Percentiles rank a stretch among this genome's conserved stretches.
Evolutionary conservation across 1,140 invertebrate species (phyloP).

Genomic region (Drosophila sechellia): DNA sequence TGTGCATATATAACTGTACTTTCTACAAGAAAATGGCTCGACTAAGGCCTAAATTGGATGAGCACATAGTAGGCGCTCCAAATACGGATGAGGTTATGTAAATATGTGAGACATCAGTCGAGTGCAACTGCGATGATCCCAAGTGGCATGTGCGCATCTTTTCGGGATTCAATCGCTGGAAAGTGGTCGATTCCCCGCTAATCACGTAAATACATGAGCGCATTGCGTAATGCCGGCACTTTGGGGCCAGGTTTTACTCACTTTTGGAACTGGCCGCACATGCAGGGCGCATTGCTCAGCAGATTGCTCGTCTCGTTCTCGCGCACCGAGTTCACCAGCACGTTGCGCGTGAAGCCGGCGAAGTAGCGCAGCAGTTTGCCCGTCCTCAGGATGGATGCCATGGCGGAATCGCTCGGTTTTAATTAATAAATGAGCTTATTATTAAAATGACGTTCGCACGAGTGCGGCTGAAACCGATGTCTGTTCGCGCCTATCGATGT

Average conservation of each 20-base stretch:
- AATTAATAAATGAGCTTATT: conserved; percentile 55
- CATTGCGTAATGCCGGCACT: conserved; percentile 73
- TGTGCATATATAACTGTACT: no score
- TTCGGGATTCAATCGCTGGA: neutral
- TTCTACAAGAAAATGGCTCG: no score
- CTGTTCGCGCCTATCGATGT: neutral
- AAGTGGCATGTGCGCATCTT: no score
- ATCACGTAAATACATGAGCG: conserved; percentile 16
- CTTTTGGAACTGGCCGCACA: conserved; percentile 85
- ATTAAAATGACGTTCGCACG: conserved; percentile 27
- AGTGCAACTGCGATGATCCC: no score
- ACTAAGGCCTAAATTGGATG: neutral
- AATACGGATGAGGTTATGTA: conserved; percentile 56
- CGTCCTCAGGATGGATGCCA: conserved; percentile 88
- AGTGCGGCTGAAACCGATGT: conserved; percentile 11
- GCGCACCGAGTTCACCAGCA: conserved; percentile 87
- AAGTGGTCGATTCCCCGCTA: neutral
- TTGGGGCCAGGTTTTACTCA: conserved; percentile 64
- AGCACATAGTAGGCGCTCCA: neutral
- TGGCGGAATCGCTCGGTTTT: conserved; percentile 64
- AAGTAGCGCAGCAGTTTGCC: conserved; percentile 89
- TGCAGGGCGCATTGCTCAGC: conserved; percentile 84
- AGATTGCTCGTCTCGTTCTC: conserved; percentile 85
- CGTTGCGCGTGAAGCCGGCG: conserved; percentile 88
- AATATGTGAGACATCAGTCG: conserved; percentile 4